Base-by-base conservation (phyloP, 2,797 vertebrate species). In the Gymnodraco acuticeps region DNA sequence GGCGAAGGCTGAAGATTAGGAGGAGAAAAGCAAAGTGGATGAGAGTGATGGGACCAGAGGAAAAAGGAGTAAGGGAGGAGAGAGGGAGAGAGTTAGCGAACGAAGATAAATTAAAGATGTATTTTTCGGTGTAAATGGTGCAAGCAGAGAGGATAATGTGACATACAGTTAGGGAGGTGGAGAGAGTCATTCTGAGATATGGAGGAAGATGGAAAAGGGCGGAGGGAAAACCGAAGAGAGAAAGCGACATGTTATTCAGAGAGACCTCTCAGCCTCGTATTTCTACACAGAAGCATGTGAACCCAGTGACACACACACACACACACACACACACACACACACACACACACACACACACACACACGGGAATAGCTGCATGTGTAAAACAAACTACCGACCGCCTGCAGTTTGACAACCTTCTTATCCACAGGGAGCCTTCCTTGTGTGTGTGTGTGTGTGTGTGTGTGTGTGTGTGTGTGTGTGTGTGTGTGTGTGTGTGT, bases 51-150 rank as follows among this genome's bases (percentile, higher is more conserved):
- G 50, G 6, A 78, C 73, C 45, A 71, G 68, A 80, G 11, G 38
- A 55, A 50, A 38, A 50, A 38, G 51, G 47, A 8, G 33, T 33
- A 33, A 33, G 33, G 33, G 33, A 33, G 6, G 52, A 54, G 23
- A 43, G 58, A 8, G 52, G 13, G 45, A 47, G 14, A 73, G 51
- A 10, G 23, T 41, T 8, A 68, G 75, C 66, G 75, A 72, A 81
- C 43, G 47, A 58, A 64, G 71, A 83, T 65, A 80, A 87, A 85
- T 80, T 77, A 23, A 80, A 80, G 70, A 75, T 91, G 72, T 86
- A 79, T 83, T 87, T 79, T 85, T 56, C 77, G 16, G 55, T 27
- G 73, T 84, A 87, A 91, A 89, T 85, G 80, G 82, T 62, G 85
- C 80, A 89, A 87, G 89, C 87, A 89, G 75, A 64, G 81, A 6